phyloP scores from a whole-genome alignment of 2,113 vertebrate genomes.

The Mus musculus region GRCm39 chr2:120170501-120171000 shows the following conservation, averaged over 20 bases:
- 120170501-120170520: background rate
- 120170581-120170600: slow-evolving; percentile 43
- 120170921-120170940: background rate
- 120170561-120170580: background rate
- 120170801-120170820: background rate
- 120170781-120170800: background rate
- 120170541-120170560: background rate
- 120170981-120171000: background rate
- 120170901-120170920: too few relatives aligned
- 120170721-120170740: background rate
- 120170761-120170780: background rate
- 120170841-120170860: background rate
- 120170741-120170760: background rate
- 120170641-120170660: background rate
- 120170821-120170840: background rate
- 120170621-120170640: background rate
- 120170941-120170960: background rate
- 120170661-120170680: slow-evolving; percentile 1
- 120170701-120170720: slow-evolving; percentile 15
- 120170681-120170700: background rate
- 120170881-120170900: background rate
- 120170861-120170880: background rate
- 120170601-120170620: background rate
- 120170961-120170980: background rate
- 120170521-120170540: slow-evolving; percentile 11